Evolutionary conservation across 2,888 invertebrate species (phyloP).

Genomic region (Exocentrus adspersus): DNA sequence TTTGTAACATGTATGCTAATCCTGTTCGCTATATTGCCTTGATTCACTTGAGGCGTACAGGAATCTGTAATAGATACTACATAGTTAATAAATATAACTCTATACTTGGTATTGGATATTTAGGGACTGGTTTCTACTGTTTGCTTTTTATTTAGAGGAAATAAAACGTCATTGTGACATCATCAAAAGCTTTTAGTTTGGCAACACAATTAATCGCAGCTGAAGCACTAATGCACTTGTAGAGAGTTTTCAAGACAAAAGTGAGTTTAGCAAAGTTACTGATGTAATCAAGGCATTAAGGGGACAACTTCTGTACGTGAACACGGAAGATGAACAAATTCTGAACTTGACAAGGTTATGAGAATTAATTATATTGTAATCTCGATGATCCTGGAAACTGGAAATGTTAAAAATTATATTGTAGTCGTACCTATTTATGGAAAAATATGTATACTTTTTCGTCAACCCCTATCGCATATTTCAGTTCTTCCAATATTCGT

Average conservation of each 20-base stretch:
- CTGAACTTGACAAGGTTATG: neutral
- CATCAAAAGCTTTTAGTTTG: neutral
- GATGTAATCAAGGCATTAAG: neutral
- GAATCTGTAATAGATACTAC: too few species aligned
- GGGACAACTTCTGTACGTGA: neutral
- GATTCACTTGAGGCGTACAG: neutral
- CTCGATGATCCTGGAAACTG: too few species aligned
- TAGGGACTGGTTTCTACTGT: neutral
- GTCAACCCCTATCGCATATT: neutral
- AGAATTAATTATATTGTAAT: neutral
- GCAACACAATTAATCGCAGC: neutral
- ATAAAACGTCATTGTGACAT: neutral
- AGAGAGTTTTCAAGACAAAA: neutral
- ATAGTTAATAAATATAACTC: too few species aligned
- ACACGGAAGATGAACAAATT: neutral
- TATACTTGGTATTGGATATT: too few species aligned
- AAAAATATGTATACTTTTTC: neutral
- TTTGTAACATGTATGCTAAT: neutral
- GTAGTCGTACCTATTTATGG: too few species aligned
- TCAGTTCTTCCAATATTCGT: neutral
- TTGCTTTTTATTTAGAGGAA: neutral
- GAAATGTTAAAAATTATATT: too few species aligned
- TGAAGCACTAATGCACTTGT: neutral
- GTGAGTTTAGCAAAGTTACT: neutral
- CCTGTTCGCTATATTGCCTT: neutral